phyloP scores from a whole-genome alignment of 1,140 invertebrate species.

The Drosophila repletoides region DNA sequence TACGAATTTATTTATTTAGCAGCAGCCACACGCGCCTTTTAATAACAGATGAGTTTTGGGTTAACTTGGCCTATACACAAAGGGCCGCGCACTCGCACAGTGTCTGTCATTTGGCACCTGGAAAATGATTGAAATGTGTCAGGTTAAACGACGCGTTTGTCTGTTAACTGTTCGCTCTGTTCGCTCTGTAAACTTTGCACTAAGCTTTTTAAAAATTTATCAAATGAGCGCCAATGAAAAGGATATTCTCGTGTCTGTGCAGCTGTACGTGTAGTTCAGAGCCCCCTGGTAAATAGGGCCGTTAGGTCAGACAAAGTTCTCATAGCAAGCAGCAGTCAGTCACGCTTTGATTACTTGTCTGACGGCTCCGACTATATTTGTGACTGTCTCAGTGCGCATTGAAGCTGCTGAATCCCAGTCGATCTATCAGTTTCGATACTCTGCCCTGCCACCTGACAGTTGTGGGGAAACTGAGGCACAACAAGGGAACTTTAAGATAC shows the following conservation, averaged over 20 bases:
- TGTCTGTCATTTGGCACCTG: constrained; percentile 19
- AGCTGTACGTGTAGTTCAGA: not conserved
- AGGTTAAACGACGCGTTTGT: constrained; percentile 47
- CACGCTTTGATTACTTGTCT: constrained; percentile 59
- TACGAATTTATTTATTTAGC: too few species aligned
- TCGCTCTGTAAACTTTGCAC: not conserved
- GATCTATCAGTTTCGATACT: constrained; percentile 40
- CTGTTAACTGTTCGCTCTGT: constrained; percentile 28
- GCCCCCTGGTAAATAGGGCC: constrained; percentile 10
- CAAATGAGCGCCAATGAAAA: constrained; percentile 24
- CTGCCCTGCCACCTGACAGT: constrained; percentile 29
- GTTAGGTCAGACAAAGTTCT: constrained; percentile 38
- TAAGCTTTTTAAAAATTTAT: constrained; percentile 54
- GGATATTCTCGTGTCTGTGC: too few species aligned
- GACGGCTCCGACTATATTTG: constrained; percentile 5
- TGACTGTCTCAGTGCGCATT: constrained; percentile 15
- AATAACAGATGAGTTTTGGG: constrained; percentile 38
- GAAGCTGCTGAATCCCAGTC: constrained; percentile 13
- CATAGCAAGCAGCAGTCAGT: constrained; percentile 39
- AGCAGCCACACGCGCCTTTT: constrained; percentile 50
- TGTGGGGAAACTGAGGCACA: not conserved
- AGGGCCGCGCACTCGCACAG: too few species aligned
- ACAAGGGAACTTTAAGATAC: not conserved
- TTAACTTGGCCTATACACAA: not conserved
- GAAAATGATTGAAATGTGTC: constrained; percentile 47